Percentiles rank a stretch among this genome's conserved stretches.
Evolutionary conservation across 2,888 invertebrate species (phyloP).

Genomic region (Noctua comes): DNA sequence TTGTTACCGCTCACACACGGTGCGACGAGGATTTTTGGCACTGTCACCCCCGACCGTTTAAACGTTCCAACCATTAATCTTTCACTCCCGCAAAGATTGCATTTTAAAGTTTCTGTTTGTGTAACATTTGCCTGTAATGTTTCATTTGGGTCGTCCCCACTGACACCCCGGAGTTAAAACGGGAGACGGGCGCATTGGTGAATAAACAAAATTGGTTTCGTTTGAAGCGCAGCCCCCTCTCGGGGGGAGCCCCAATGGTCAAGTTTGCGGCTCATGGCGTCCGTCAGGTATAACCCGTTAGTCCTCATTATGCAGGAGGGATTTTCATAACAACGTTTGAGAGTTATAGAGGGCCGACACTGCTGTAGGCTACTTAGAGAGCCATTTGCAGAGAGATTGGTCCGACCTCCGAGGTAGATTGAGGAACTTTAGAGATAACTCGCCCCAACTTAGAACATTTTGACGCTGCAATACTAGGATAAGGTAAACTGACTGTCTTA

Average conservation of each 20-base stretch:
- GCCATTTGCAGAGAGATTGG: constrained; percentile 87
- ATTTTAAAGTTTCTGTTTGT: constrained; percentile 86
- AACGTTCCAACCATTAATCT: constrained; percentile 87
- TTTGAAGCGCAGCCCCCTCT: constrained; percentile 59
- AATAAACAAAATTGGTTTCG: constrained; percentile 72
- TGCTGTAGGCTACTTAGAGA: constrained; percentile 87
- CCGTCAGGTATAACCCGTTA: constrained; percentile 69
- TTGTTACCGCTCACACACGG: constrained; percentile 80
- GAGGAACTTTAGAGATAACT: constrained; percentile 88
- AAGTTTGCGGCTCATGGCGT: constrained; percentile 63
- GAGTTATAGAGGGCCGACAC: constrained; percentile 78
- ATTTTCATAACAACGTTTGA: constrained; percentile 83
- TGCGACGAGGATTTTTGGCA: constrained; percentile 82
- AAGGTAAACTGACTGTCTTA: constrained; percentile 88
- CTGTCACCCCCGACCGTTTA: constrained; percentile 82
- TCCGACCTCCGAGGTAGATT: constrained; percentile 87
- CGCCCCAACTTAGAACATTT: constrained; percentile 87
- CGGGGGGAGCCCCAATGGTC: constrained; percentile 63
- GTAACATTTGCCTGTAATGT: constrained; percentile 84
- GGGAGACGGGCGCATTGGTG: constrained; percentile 64
- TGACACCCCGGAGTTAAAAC: constrained; percentile 73
- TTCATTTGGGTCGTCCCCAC: constrained; percentile 70
- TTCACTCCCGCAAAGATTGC: constrained; percentile 84
- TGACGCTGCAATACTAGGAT: constrained; percentile 88
- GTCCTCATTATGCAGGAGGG: constrained; percentile 79